A percentile compares a stretch with the other conserved stretches of the same genome.
phyloP scores from a whole-genome alignment of 1,140 invertebrate species.

The Solen grandis region DNA sequence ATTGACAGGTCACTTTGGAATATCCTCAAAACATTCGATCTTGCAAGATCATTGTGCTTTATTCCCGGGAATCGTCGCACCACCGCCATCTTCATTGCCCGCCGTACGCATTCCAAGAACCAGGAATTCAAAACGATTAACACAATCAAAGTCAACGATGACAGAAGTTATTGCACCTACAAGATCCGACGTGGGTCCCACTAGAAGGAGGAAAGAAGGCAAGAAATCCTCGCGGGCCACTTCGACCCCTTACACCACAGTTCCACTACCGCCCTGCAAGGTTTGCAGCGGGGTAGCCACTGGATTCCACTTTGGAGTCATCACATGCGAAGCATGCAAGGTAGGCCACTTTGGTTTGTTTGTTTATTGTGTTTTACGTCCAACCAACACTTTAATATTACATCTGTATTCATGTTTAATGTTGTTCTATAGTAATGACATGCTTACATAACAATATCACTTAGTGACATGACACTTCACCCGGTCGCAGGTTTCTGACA shows the following conservation, averaged over 20 bases:
- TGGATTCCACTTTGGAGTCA: conserved; percentile 82
- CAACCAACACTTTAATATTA: neutral
- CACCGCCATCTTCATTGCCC: no score
- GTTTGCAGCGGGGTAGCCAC: conserved; percentile 81
- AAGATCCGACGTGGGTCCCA: neutral
- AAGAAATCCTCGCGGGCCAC: neutral
- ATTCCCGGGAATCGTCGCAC: no score
- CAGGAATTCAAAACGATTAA: no score
- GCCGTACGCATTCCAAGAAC: no score
- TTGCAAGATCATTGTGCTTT: no score
- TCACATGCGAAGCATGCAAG: conserved; percentile 82
- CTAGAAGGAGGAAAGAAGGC: neutral
- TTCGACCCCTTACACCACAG: neutral
- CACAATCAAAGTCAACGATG: neutral
- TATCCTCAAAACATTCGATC: no score
- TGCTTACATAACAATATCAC: no score
- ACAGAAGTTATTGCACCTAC: neutral
- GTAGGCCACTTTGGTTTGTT: conserved; percentile 61
- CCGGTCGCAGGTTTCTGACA: no score
- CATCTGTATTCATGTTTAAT: no score
- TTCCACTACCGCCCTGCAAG: conserved; percentile 73
- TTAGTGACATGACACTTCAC: no score
- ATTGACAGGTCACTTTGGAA: no score
- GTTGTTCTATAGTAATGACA: no score
- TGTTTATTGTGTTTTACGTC: neutral